Evolutionary conservation across 2,888 invertebrate species (phyloP).

Genomic region (Lasioglossum vierecki): DNA sequence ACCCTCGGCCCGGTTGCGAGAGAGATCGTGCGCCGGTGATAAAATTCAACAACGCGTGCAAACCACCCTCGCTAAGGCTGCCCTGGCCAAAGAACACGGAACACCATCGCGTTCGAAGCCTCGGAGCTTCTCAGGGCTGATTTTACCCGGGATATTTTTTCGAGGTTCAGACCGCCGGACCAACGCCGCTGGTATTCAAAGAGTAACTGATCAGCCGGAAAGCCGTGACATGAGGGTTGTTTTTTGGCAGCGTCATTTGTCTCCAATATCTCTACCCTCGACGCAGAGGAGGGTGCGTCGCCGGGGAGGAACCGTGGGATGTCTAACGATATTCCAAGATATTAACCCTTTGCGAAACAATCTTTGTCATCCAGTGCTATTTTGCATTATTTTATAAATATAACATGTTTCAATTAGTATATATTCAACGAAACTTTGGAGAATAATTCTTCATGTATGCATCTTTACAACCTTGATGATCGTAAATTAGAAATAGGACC

Average conservation of each 20-base stretch:
- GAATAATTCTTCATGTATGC: too few relatives aligned
- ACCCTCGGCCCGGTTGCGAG: slow-evolving; percentile 63
- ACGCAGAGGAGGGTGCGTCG: slow-evolving; percentile 38
- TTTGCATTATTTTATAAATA: too few relatives aligned
- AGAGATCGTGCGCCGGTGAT: slow-evolving; percentile 78
- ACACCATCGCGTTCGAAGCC: not conserved
- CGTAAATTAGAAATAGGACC: not conserved
- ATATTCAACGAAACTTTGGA: not conserved
- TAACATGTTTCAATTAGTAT: too few relatives aligned
- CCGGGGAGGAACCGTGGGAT: not conserved
- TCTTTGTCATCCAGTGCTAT: not conserved
- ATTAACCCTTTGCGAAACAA: not conserved
- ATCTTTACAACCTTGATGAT: too few relatives aligned
- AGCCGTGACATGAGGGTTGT: slow-evolving; percentile 61
- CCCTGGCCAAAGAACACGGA: slow-evolving; percentile 14
- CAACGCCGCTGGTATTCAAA: slow-evolving; percentile 44
- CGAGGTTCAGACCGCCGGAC: slow-evolving; percentile 28
- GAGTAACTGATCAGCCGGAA: slow-evolving; percentile 51
- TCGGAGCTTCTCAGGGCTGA: not conserved
- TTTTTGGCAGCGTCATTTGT: slow-evolving; percentile 83
- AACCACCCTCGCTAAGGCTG: slow-evolving; percentile 22
- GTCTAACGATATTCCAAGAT: not conserved
- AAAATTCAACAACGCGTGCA: slow-evolving; percentile 73
- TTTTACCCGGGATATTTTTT: not conserved
- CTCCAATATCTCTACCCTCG: slow-evolving; percentile 81